phyloP scores from a whole-genome alignment of 1,140 invertebrate genomes.

The Pemphigus obesinymphae region DNA sequence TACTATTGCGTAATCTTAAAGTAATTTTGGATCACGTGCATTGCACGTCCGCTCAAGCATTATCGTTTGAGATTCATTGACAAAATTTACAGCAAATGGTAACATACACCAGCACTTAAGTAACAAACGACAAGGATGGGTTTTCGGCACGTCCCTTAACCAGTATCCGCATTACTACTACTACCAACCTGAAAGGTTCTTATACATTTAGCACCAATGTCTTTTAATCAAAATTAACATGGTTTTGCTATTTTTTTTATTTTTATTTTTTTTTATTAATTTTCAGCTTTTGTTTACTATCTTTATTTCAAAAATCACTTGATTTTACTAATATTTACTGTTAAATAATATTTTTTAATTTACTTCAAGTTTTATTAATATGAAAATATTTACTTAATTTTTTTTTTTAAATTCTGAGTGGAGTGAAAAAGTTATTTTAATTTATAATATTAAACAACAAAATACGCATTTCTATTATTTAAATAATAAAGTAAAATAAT shows the following conservation, averaged over 20 bases:
- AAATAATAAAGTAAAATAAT: too few species aligned
- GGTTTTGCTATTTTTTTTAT: neutral
- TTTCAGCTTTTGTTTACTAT: neutral
- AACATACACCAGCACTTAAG: constrained; percentile 32
- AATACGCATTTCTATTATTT: too few species aligned
- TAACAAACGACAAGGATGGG: constrained; percentile 42
- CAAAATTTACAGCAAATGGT: constrained; percentile 39
- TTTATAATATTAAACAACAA: too few species aligned
- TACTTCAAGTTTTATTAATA: too few species aligned
- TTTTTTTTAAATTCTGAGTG: too few species aligned
- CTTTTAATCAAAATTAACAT: neutral
- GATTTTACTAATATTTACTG: neutral
- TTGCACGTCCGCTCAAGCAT: neutral
- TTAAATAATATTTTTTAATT: too few species aligned
- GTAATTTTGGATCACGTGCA: neutral
- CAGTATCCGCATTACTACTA: constrained; percentile 39
- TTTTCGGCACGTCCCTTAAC: constrained; percentile 32
- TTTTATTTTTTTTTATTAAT: neutral
- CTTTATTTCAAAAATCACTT: neutral
- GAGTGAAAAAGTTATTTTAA: too few species aligned
- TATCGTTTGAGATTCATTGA: constrained; percentile 14
- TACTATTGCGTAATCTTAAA: constrained; percentile 29
- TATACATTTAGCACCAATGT: constrained; percentile 22
- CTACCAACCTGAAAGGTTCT: constrained; percentile 40
- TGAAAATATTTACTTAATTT: too few species aligned